Evolutionary conservation across 2,888 invertebrate species (phyloP).

Genomic region (Xanthia icteritia): DNA sequence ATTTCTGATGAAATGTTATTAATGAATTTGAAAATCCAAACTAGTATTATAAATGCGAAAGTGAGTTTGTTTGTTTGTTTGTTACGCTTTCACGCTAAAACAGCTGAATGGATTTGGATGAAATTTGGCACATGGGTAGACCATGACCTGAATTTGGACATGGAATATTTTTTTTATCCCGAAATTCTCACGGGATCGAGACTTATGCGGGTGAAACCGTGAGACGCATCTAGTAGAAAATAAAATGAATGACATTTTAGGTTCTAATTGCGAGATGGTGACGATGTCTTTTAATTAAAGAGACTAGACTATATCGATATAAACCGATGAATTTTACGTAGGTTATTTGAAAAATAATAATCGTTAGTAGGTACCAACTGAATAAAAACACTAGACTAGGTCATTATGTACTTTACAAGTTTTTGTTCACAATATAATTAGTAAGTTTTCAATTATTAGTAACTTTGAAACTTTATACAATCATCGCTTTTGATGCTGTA

Average conservation of each 20-base stretch:
- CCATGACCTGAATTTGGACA: too few relatives aligned
- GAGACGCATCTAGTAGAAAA: too few relatives aligned
- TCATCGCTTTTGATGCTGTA: slow-evolving; percentile 19
- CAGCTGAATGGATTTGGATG: too few relatives aligned
- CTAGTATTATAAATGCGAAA: too few relatives aligned
- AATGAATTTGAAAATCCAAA: too few relatives aligned
- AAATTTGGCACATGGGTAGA: too few relatives aligned
- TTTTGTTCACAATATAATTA: slow-evolving; percentile 12
- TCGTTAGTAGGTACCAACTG: neutral
- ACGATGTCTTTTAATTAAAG: neutral
- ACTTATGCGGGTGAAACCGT: too few relatives aligned
- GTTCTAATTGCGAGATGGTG: neutral
- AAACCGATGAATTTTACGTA: neutral
- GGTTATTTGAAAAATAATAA: neutral
- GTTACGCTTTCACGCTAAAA: too few relatives aligned
- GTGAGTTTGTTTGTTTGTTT: too few relatives aligned
- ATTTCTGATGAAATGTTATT: neutral
- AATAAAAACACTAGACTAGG: neutral
- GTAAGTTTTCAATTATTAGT: slow-evolving; percentile 27
- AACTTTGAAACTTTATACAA: slow-evolving; percentile 25
- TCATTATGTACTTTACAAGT: neutral
- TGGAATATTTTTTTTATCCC: too few relatives aligned
- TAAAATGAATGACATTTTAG: too few relatives aligned
- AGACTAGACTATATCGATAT: neutral
- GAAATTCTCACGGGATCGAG: too few relatives aligned